Base-by-base conservation (phyloP, 2,888 invertebrate genomes). In the Schizaphis graminum region DNA sequence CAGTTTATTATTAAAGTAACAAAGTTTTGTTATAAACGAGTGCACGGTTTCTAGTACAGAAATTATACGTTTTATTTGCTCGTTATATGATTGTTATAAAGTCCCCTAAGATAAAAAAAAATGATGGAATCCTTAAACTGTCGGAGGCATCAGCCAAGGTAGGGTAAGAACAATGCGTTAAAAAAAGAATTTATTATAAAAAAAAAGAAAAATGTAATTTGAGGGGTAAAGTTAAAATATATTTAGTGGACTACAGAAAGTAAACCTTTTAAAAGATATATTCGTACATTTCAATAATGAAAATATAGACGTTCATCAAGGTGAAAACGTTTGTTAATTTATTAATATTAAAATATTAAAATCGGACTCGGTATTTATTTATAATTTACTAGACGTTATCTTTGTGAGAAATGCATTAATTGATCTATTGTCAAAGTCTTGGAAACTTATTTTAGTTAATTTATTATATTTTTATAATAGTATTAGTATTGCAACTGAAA, bases 251-350 rank as follows among this genome's bases (percentile, higher is more conserved):
- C 56, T 89, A 84, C 77, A 35, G 5, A 49, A 56, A 89, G 44
- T 44, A n/a, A n/a, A 89, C 77, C 13, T 77, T 89, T 88, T 49
- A 3, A 57, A 57, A 92, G 5, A 91, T 77, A 77, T 91, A 44
- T 3, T 44, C 41, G 41, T 44, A 44, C 11, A 56, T 53, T 56
- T 67, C 28, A 87, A 47, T 61, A 86, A 53, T 61, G 21, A 47
- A 91, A 57, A 87, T 61, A 7, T 47, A 44, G 53, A 88, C 24
- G 44, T 89, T 56, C 35, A 89, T 47, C 89, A 16, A 89, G 2
- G 77, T n/a, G 53, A 89, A 88, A 92, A 92, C 56, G 49, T 92
- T 88, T 67, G 49, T 93, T 77, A 53, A 4, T 93, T 92, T 87
- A 57, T 92, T 49, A 87, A 87, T 87, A 87, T 61, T 26, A 7